A percentile compares a stretch with the other conserved stretches of the same genome.
Conservation (phyloP, 2,888 invertebrate species). For the Adelognathus sp. region DNA sequence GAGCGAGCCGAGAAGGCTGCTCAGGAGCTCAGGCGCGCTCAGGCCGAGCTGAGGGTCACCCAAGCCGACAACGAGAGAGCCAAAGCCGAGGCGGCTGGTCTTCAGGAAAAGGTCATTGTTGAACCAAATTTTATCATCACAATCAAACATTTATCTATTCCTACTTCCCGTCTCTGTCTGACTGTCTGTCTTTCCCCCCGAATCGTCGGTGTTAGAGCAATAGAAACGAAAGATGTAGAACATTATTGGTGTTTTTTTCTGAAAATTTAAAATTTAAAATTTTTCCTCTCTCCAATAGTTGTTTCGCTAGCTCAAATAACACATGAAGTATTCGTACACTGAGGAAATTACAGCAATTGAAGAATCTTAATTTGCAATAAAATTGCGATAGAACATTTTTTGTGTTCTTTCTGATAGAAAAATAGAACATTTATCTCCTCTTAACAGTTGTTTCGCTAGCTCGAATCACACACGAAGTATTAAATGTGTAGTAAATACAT, state of each 20-base stretch:
- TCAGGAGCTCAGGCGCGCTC: conserved; percentile 92
- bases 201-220: not conserved
- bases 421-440: too few relatives aligned
- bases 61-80: conserved; percentile 95
- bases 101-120: conserved; percentile 89
- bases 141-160: not conserved
- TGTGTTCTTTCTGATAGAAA: too few relatives aligned
- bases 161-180: not conserved
- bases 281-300: not conserved
- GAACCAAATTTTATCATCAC: not conserved
- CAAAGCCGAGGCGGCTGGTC: conserved; percentile 90
- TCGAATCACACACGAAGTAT: not conserved
- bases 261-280: too few relatives aligned
- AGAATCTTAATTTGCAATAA: too few relatives aligned
- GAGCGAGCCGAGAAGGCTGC: conserved; percentile 93
- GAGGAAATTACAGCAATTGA: not conserved
- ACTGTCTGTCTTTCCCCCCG: not conserved
- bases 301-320: not conserved
- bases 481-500: too few relatives aligned
- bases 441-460: not conserved
- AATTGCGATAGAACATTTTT: too few relatives aligned
- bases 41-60: conserved; percentile 94
- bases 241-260: too few relatives aligned
- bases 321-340: not conserved
- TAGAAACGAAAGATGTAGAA: not conserved